These are phyloP conservation scores for Auanema freiburgensis DNA, from an alignment of 2,888 invertebrate species.

Conservation along the genomic window DNA sequence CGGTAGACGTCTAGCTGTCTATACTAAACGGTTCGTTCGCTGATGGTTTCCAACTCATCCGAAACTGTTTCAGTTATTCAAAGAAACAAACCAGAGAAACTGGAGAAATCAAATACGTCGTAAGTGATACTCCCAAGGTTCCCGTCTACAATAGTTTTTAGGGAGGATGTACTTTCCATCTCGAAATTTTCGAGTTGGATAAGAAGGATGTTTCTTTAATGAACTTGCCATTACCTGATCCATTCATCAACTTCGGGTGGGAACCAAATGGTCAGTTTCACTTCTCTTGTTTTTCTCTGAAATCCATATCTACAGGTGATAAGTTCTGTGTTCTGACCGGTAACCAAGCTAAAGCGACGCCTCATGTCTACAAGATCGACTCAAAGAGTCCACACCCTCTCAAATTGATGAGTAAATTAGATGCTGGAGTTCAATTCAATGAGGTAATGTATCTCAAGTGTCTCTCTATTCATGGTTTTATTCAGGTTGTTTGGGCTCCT, in stretches of 20 bases:
- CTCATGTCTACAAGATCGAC: slow-evolving; percentile 57
- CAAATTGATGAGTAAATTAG: slow-evolving; percentile 54
- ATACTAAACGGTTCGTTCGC: slow-evolving; percentile 72
- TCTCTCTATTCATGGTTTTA: slow-evolving; percentile 64
- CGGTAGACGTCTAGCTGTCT: slow-evolving; percentile 95
- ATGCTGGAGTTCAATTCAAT: slow-evolving; percentile 58
- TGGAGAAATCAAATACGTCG: slow-evolving; percentile 86
- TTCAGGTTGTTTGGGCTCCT: slow-evolving; percentile 70
- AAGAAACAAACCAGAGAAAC: slow-evolving; percentile 85
- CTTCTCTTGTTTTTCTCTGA: neutral
- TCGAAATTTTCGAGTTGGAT: slow-evolving; percentile 95
- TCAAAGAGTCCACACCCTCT: slow-evolving; percentile 51
- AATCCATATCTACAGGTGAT: slow-evolving; percentile 73
- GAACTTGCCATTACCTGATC: slow-evolving; percentile 86
- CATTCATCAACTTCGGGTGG: slow-evolving; percentile 85
- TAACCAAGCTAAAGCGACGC: slow-evolving; percentile 52
- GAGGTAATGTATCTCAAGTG: slow-evolving; percentile 23
- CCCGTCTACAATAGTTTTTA: slow-evolving; percentile 14
- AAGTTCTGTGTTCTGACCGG: slow-evolving; percentile 97
- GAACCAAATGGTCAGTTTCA: slow-evolving; percentile 73
- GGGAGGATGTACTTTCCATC: slow-evolving; percentile 91
- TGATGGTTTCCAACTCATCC: neutral
- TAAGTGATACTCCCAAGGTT: slow-evolving; percentile 64
- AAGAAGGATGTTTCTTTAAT: slow-evolving; percentile 89
- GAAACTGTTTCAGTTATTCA: slow-evolving; percentile 10